Evolutionary conservation across 1,140 invertebrate species (phyloP).

Genomic region (Zaprionus tsacasi): DNA sequence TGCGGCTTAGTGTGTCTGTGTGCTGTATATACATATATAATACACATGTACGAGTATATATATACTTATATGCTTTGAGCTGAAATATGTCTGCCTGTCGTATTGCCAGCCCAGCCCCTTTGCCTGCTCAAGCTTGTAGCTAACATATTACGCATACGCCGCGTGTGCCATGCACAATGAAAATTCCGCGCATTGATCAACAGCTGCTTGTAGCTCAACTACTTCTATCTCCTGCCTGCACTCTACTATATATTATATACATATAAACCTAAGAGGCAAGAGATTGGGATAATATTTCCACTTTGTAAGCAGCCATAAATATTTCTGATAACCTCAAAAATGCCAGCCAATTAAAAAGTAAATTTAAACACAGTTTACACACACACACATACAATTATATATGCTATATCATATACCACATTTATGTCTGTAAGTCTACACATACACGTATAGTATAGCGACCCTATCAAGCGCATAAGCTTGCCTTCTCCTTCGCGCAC

Average conservation of each 20-base stretch:
- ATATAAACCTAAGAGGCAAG: not conserved
- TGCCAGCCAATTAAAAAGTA: constrained; percentile 13
- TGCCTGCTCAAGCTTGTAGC: not conserved
- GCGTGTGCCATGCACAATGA: constrained; percentile 28
- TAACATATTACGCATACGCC: constrained; percentile 36
- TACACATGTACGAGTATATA: too few species aligned
- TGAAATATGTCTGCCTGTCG: too few species aligned
- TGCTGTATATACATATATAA: not conserved
- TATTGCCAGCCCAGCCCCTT: not conserved
- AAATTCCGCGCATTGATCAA: not conserved
- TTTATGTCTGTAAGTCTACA: too few species aligned
- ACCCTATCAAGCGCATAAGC: constrained; percentile 9
- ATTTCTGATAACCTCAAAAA: not conserved
- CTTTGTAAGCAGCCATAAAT: not conserved
- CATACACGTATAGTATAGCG: not conserved
- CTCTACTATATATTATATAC: not conserved
- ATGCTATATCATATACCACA: not conserved
- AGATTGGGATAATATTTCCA: not conserved
- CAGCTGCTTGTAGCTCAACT: not conserved
- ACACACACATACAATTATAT: not conserved
- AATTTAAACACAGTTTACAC: not conserved
- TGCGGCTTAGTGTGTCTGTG: constrained; percentile 11
- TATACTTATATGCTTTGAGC: too few species aligned
- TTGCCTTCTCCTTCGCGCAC: constrained; percentile 9
- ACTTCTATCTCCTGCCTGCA: not conserved